phyloP scores from a whole-genome alignment of 2,888 invertebrate species.

The Synergus laeviventris region DNA sequence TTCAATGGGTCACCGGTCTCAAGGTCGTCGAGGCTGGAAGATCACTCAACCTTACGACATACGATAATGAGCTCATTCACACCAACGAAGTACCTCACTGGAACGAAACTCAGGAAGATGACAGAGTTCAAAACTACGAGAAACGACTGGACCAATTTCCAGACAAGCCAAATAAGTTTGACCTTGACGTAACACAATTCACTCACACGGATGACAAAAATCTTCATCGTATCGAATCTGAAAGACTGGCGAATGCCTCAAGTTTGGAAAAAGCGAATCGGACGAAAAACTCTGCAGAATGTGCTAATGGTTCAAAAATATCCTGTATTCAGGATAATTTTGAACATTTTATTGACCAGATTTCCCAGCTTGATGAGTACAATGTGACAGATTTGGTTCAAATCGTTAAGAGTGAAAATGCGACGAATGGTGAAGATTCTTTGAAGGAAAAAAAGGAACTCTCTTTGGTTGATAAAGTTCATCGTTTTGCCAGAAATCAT shows the following conservation, averaged over 20 bases:
- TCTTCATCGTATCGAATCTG: conserved; percentile 75
- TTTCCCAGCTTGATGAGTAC: conserved; percentile 78
- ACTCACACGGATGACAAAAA: conserved; percentile 71
- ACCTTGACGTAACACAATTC: conserved; percentile 63
- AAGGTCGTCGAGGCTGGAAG: conserved; percentile 59
- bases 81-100: conserved; percentile 57
- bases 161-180: conserved; percentile 70
- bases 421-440: conserved; percentile 34
- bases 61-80: conserved; percentile 44
- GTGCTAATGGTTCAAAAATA: conserved; percentile 43
- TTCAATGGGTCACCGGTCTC: conserved; percentile 53
- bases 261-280: conserved; percentile 58
- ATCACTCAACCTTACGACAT: conserved; percentile 38
- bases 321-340: conserved; percentile 70
- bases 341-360: conserved; percentile 79
- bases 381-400: conserved; percentile 80
- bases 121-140: background rate
- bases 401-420: conserved; percentile 62
- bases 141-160: conserved; percentile 52
- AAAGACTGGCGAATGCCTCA: conserved; percentile 74
- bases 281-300: background rate
- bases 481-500: conserved; percentile 80
- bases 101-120: conserved; percentile 44
- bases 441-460: conserved; percentile 74
- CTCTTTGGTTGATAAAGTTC: conserved; percentile 79